phyloP scores from a whole-genome alignment of 2,888 invertebrate species.

The Exephanes ischioxanthus region DNA sequence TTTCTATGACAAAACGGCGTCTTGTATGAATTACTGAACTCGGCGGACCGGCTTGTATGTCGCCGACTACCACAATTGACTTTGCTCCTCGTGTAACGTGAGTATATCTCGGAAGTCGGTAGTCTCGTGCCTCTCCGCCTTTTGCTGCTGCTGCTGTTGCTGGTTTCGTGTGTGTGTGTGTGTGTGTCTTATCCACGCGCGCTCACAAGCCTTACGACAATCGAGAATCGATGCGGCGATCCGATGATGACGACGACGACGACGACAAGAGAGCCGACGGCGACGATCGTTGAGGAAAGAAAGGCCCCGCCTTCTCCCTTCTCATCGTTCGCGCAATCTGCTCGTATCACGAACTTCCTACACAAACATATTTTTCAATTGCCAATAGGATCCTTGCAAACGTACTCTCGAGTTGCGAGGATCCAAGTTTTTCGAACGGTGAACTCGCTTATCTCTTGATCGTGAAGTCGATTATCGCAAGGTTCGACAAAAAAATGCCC shows the following conservation, averaged over 20 bases:
- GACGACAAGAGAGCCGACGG: not conserved
- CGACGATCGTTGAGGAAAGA: not conserved
- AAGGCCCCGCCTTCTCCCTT: not conserved
- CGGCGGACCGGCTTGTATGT: not conserved
- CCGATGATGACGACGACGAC: not conserved
- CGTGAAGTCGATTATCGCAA: not conserved
- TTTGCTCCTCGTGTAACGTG: not conserved
- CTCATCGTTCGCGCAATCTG: not conserved
- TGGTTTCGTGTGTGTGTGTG: not conserved
- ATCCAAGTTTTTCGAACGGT: not conserved
- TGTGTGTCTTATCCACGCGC: not conserved
- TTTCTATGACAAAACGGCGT: not conserved
- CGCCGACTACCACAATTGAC: not conserved
- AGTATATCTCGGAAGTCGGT: slow-evolving; percentile 7
- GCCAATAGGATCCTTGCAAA: not conserved
- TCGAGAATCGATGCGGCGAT: slow-evolving; percentile 67
- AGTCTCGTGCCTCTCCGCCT: slow-evolving; percentile 8
- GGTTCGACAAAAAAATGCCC: not conserved
- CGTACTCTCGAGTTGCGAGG: not conserved
- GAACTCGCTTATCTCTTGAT: not conserved
- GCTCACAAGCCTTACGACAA: slow-evolving; percentile 43
- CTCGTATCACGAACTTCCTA: slow-evolving; percentile 1
- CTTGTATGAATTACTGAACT: not conserved
- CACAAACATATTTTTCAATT: slow-evolving; percentile 3
- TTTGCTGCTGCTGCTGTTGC: not conserved